Conservation (phyloP, 2,113 vertebrate species). For the Uropsilus gracilis region DNA sequence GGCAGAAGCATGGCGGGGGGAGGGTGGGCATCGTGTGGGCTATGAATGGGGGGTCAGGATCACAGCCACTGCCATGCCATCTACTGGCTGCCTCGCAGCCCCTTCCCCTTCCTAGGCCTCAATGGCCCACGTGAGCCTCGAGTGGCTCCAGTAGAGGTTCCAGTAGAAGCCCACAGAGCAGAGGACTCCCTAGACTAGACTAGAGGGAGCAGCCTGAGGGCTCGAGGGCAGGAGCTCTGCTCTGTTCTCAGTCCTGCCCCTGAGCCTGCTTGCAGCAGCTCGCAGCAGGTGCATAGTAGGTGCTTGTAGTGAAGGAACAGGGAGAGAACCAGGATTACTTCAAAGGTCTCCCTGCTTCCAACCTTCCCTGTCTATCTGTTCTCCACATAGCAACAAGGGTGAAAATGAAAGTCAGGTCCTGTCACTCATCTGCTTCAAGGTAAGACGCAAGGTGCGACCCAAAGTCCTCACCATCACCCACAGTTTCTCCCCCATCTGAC, state of each 20-base stretch:
- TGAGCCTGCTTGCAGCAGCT: not conserved
- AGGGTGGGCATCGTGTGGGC: not conserved
- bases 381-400: not conserved
- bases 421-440: not conserved
- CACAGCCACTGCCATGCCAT: not conserved
- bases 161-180: not conserved
- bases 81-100: not conserved
- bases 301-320: not conserved
- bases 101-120: not conserved
- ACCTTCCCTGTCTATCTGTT: not conserved
- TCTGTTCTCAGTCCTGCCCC: not conserved
- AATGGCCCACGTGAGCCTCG: not conserved
- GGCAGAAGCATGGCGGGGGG: not conserved
- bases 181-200: not conserved
- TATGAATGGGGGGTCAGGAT: not conserved
- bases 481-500: accelerated
- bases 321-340: not conserved
- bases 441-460: not conserved
- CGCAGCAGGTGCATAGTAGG: not conserved
- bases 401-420: not conserved
- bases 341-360: not conserved
- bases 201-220: not conserved
- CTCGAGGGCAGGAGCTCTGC: not conserved
- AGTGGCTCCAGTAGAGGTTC: not conserved
- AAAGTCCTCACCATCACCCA: not conserved